Percentiles rank a stretch among this genome's conserved stretches.
These are phyloP conservation scores for Chlorops oryzae DNA, from an alignment of 1,140 invertebrate genomes.

Conservation along the genomic window DNA sequence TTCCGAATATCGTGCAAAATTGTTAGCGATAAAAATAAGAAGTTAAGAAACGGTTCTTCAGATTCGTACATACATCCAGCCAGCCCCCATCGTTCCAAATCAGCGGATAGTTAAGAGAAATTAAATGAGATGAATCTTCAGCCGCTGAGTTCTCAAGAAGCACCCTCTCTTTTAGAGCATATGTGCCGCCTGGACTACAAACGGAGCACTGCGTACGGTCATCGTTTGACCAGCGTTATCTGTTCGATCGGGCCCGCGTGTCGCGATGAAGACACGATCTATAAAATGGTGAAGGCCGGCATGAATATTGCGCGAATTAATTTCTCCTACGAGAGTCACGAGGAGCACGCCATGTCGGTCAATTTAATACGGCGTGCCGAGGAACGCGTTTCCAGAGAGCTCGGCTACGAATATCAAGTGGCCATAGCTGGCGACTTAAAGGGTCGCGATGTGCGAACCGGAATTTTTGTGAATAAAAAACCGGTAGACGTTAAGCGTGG, in stretches of 20 bases:
- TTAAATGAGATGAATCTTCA: too few relatives aligned
- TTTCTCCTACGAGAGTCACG: slow-evolving; percentile 94
- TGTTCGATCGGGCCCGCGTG: slow-evolving; percentile 97
- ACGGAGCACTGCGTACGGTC: slow-evolving; percentile 63
- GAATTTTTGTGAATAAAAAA: slow-evolving; percentile 69
- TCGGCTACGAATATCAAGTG: slow-evolving; percentile 68
- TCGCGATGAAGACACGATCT: slow-evolving; percentile 70
- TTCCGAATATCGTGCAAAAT: too few relatives aligned
- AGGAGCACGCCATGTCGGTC: slow-evolving; percentile 88
- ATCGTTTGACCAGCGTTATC: slow-evolving; percentile 89
- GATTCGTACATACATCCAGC: too few relatives aligned
- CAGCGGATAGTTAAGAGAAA: too few relatives aligned
- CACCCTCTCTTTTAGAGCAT: too few relatives aligned
- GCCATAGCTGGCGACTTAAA: slow-evolving; percentile 94
- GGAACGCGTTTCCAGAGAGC: slow-evolving; percentile 65
- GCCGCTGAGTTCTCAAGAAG: too few relatives aligned
- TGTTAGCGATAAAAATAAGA: too few relatives aligned
- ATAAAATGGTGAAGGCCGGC: slow-evolving; percentile 92
- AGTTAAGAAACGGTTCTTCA: too few relatives aligned
- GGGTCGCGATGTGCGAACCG: slow-evolving; percentile 94
- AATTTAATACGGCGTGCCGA: slow-evolving; percentile 76
- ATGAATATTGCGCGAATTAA: slow-evolving; percentile 97
- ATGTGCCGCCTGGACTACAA: slow-evolving; percentile 87
- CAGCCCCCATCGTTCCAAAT: too few relatives aligned
- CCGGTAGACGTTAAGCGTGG: slow-evolving; percentile 75